Conservation (phyloP, 2,888 invertebrate species). For the Escarpia spicata region DNA sequence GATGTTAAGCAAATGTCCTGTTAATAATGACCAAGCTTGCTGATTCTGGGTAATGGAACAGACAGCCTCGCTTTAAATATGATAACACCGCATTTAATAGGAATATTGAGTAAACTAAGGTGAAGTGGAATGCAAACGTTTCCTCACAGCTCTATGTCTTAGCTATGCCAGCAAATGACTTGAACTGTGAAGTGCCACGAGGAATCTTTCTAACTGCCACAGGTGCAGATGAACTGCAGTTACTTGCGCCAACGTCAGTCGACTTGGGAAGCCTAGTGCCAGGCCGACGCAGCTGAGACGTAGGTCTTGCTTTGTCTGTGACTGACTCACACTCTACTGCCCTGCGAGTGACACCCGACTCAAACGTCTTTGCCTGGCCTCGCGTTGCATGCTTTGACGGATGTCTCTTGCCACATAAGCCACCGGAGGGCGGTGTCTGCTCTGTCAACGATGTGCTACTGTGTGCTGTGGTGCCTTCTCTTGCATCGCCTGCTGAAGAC, state of each 20-base stretch:
- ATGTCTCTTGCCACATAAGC: background rate
- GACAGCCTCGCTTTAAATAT: background rate
- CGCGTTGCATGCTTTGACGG: background rate
- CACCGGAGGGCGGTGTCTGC: background rate
- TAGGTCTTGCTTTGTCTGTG: background rate
- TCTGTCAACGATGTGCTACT: background rate
- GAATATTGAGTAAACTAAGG: background rate
- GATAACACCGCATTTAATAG: background rate
- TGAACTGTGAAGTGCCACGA: background rate
- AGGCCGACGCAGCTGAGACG: background rate
- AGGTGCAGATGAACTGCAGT: background rate
- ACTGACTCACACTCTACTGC: background rate
- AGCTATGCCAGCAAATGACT: slow-evolving; percentile 12
- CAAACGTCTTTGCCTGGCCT: background rate
- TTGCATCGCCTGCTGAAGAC: background rate
- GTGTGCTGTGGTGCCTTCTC: background rate
- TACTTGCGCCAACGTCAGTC: background rate
- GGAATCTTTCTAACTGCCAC: background rate
- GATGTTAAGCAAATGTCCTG: no score
- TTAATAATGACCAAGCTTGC: no score
- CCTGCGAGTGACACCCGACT: background rate
- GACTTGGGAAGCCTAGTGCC: background rate
- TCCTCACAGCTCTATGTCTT: background rate
- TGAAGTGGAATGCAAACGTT: background rate
- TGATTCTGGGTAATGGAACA: background rate